These are phyloP conservation scores for Tretioscincus oriximinensis DNA, from an alignment of 2,113 vertebrate species.

Conservation along the genomic window DNA sequence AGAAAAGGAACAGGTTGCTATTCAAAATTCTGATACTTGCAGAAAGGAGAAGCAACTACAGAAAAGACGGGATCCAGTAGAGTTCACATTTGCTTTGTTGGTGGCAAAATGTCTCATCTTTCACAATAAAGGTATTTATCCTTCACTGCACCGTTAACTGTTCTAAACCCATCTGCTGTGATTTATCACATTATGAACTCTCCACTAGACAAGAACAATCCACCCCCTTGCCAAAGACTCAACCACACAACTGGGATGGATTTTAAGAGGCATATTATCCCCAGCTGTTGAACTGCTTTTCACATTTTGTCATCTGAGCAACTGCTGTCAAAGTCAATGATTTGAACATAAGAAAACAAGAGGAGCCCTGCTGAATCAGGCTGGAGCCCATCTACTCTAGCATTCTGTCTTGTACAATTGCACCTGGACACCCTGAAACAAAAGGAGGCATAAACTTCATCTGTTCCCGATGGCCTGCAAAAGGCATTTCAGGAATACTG, in stretches of 20 bases:
- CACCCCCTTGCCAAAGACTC: neutral
- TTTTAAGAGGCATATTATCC: neutral
- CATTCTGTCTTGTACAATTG: too few relatives aligned
- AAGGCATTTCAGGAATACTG: neutral
- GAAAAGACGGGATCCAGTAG: too few relatives aligned
- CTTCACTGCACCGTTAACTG: neutral
- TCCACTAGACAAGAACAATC: conserved; percentile 7
- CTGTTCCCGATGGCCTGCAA: too few relatives aligned
- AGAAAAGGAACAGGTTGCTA: too few relatives aligned
- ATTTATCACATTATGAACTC: conserved; percentile 18
- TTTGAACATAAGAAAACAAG: too few relatives aligned
- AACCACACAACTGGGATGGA: neutral
- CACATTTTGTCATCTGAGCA: neutral
- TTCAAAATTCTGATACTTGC: neutral
- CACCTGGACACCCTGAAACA: too few relatives aligned
- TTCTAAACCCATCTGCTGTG: neutral
- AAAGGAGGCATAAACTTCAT: too few relatives aligned
- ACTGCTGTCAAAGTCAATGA: neutral
- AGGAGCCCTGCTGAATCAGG: too few relatives aligned
- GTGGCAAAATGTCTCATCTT: conserved; percentile 4
- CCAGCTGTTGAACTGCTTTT: too few relatives aligned
- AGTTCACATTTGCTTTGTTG: neutral
- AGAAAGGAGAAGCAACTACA: neutral
- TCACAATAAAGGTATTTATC: conserved; percentile 11
- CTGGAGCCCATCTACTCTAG: too few relatives aligned